Evolutionary conservation across 2,888 invertebrate genomes (phyloP), one percentile per base, ranked within the genome.

Genomic region (Salpingus planirostris): DNA sequence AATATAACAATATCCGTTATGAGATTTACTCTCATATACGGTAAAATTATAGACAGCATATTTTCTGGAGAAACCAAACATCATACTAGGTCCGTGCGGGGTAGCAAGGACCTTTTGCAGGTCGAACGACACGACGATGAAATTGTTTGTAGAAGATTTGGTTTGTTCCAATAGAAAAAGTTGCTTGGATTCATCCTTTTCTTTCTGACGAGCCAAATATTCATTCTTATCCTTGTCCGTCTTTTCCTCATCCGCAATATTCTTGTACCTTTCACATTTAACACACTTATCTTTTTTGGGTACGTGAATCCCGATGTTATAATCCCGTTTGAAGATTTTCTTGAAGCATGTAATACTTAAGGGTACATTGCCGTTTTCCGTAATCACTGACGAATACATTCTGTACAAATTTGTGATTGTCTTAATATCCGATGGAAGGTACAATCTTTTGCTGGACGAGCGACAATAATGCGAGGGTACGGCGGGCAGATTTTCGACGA

Each of bases 31-130:
- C 40, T 52, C 52, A 26, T 53, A 52, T 10, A 51, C 25, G 13
- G 49, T 50, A 27, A 53, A 50, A 45, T 53, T 53, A 26, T 46
- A 54, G 8, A 52, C 43, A 13, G 46, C 44, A 37, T 52, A 50
- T 42, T 54, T 54, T 31, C 50, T 36, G 10, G 40, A 37, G 28
- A 52, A 54, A 10, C 43, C 44, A 11, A 42, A 36, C 11, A 48
- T 6, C 40, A 50, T 42, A 35, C 43, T 46, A 10, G 40, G 31
- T 5, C 44, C 50, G 36, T 45, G 40, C 8, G 50, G 46, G 14
- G 52, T 51, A 23, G 43, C 36, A 13, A 53, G 36, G 10, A 54
- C 49, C 38, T 49, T 47, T 23, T 42, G 39, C 14, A 40, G 25
- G 29, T 44, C 42, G 24, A 43, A 44, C 10, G 21, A 24, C 25